Conservation (phyloP, 1,140 invertebrate genomes). For the Drosophila trapezifrons region DNA sequence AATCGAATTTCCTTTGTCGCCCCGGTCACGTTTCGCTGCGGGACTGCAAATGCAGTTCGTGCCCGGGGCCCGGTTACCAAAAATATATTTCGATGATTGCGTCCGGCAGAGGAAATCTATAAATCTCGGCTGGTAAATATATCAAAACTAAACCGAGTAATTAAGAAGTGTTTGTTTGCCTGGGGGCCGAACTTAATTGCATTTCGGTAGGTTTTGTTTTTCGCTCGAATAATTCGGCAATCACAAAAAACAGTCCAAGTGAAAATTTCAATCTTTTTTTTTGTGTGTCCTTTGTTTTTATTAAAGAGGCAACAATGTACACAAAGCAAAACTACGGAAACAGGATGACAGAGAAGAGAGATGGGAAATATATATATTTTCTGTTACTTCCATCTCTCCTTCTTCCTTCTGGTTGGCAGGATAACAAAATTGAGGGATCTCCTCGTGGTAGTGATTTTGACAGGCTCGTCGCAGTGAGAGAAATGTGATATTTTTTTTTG, state of each 20-base stretch:
- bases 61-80: constrained; percentile 13
- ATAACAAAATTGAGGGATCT: constrained; percentile 11
- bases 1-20: constrained; percentile 36
- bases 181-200: constrained; percentile 31
- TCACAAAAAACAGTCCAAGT: constrained; percentile 27
- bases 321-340: constrained; percentile 45
- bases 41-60: constrained; percentile 25
- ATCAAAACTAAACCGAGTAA: constrained; percentile 54
- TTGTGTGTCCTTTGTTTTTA: constrained; percentile 36
- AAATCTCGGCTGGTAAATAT: constrained; percentile 46
- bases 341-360: constrained; percentile 22
- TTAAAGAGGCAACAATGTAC: constrained; percentile 41
- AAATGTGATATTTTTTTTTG: constrained; percentile 24
- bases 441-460: constrained; percentile 2
- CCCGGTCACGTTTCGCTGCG: constrained; percentile 36
- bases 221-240: constrained; percentile 17
- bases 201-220: constrained; percentile 21
- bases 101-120: constrained; percentile 17
- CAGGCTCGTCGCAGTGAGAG: neutral
- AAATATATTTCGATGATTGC: constrained; percentile 27
- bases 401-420: constrained; percentile 12
- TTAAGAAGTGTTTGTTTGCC: constrained; percentile 47
- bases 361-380: constrained; percentile 14
- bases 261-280: constrained; percentile 28
- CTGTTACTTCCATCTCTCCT: constrained; percentile 3